Evolutionary conservation across 2,888 invertebrate genomes (phyloP).

Genomic region (Sthenelais limicola): DNA sequence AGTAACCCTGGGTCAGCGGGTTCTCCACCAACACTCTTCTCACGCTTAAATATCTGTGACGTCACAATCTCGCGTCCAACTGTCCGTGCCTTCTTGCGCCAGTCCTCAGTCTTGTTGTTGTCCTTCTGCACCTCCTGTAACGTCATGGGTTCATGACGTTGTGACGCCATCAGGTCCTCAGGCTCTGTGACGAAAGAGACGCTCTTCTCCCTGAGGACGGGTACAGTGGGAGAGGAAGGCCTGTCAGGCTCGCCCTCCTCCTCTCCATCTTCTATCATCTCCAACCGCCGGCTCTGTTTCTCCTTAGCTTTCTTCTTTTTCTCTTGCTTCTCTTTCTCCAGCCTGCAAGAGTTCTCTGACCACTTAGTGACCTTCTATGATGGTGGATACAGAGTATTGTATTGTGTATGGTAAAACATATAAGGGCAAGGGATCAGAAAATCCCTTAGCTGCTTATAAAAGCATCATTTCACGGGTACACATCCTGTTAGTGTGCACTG

Average conservation of each 20-base stretch:
- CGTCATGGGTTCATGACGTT: background rate
- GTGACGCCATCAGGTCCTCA: background rate
- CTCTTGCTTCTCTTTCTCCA: background rate
- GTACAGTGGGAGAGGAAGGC: no score
- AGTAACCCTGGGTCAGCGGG: slow-evolving; percentile 43
- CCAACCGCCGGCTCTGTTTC: background rate
- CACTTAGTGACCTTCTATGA: no score
- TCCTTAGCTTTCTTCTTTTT: slow-evolving; percentile 1
- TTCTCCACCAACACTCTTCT: background rate
- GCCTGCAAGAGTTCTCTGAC: no score
- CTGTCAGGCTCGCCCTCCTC: no score
- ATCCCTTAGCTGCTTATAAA: no score
- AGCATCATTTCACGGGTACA: no score
- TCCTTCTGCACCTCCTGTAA: background rate
- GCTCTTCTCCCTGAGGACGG: background rate
- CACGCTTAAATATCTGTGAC: background rate
- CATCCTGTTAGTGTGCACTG: no score
- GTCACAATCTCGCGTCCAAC: slow-evolving; percentile 14
- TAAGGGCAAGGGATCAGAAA: no score
- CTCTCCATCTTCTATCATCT: slow-evolving; percentile 1
- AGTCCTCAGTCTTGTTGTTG: background rate
- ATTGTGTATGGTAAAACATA: no score
- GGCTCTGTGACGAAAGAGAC: slow-evolving; percentile 10
- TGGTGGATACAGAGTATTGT: background rate
- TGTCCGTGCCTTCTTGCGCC: background rate